phyloP scores from a whole-genome alignment of 2,888 invertebrate genomes.

The Parthenolecanium corni region DNA sequence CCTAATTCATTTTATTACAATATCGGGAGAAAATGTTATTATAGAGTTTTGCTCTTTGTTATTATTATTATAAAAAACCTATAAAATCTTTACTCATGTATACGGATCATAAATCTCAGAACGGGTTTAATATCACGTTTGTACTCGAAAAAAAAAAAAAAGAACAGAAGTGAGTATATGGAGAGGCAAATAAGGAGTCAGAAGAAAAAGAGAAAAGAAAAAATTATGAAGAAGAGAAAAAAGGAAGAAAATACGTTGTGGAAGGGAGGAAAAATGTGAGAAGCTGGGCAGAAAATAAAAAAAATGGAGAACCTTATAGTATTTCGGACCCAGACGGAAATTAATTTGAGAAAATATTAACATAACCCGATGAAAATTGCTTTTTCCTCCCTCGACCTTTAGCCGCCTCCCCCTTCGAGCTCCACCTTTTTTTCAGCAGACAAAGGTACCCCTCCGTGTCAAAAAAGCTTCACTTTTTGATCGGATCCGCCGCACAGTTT shows the following conservation, averaged over 20 bases:
- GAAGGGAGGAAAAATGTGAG: no score
- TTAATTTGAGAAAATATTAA: conserved; percentile 29
- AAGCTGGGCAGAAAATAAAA: no score
- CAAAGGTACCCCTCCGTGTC: background rate
- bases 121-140: conserved; percentile 27
- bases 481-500: background rate
- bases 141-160: conserved; percentile 10
- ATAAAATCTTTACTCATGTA: conserved; percentile 20
- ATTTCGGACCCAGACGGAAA: conserved; percentile 26
- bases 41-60: conserved; percentile 23
- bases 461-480: background rate
- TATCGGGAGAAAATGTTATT: conserved; percentile 13
- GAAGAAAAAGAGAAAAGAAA: background rate
- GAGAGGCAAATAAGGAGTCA: background rate
- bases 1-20: conserved; percentile 28
- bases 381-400: background rate
- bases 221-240: background rate
- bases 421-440: background rate
- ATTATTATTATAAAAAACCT: conserved; percentile 27
- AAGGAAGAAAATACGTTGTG: no score
- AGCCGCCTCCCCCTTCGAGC: background rate
- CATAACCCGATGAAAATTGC: conserved; percentile 25
- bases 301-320: no score
- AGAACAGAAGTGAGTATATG: background rate
- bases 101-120: conserved; percentile 28